Base-by-base conservation (phyloP, 1,140 invertebrate species). In the Colletes gigas region DNA sequence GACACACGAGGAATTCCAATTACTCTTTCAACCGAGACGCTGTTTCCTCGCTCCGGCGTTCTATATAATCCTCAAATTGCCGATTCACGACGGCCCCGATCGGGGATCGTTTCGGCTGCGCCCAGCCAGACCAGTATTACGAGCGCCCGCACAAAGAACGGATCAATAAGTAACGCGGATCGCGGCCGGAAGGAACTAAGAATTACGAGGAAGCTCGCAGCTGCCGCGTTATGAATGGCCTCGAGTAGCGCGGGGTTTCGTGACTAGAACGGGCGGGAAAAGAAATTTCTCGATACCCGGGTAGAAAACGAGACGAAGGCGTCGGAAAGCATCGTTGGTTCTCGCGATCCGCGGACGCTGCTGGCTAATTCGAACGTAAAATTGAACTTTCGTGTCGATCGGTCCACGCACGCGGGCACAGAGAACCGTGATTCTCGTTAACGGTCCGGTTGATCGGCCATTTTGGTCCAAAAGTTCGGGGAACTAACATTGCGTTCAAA, bases 1-100 rank as follows among this genome's bases (percentile, higher is more conserved):
- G 57, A 54, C 47, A n/a, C 70, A 65, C 17, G 39, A 74, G 72
- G 47, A 74, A 74, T 54, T 65, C 60, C 72, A 52, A 65, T 74
- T 52, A 41, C 17, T 21, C 59, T 30, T n/a, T 62, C 62, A 73
- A 73, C 44, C 21, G 52, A 10, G 68, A 17, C 12, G 41, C 57
- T n/a, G 54, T 21, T 30, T 39, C 15, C 6, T 6, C 0, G 3
- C 9, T 9, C 44, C 2, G 12, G n/a, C 65, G 21, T 52, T 54
- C 59, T 47, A 63, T 74, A 74, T 63, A 74, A 74, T 30, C 50
- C 0, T 17, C 6, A 19, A 50, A 74, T 63, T 47, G 72, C 60
- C 63, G 72, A 74, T 63, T 74, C 72, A 65, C 72, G 47, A 52
- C 19, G 59, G 5, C n/a, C 10, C 3, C 21, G 57, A 72, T 60